These are phyloP conservation scores for Myzus persicae DNA, from an alignment of 1,140 invertebrate species.

Conservation along the genomic window DNA sequence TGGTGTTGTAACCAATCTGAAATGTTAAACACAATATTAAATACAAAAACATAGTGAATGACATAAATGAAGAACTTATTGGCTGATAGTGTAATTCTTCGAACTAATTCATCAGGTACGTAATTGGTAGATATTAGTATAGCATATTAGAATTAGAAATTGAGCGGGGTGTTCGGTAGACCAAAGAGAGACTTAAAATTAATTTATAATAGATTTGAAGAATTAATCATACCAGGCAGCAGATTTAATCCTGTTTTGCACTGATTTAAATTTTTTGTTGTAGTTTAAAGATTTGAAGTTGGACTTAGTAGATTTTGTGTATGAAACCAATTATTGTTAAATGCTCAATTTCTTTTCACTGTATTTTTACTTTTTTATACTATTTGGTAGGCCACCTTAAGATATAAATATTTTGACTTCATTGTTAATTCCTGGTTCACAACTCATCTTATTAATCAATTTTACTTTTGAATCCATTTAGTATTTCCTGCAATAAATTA, in stretches of 20 bases:
- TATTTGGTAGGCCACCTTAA: neutral
- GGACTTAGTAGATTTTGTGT: neutral
- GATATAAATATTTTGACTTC: neutral
- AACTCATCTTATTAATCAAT: neutral
- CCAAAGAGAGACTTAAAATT: neutral
- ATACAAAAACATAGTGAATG: neutral
- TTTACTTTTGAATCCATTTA: neutral
- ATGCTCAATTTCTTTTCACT: neutral
- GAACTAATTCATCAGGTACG: neutral
- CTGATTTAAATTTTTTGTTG: neutral
- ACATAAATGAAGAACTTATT: neutral
- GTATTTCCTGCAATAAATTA: neutral
- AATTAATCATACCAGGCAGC: neutral
- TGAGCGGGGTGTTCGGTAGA: too few relatives aligned
- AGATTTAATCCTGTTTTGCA: neutral
- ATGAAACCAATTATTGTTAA: neutral
- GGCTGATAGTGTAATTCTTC: neutral
- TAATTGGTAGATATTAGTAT: neutral
- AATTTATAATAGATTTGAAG: neutral
- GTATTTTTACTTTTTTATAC: neutral
- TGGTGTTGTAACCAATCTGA: neutral
- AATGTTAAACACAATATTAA: neutral
- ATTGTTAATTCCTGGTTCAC: neutral
- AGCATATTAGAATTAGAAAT: too few relatives aligned
- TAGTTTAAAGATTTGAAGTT: neutral